Evolutionary conservation across 2,888 invertebrate genomes (phyloP), one percentile per base, ranked within the genome.

Genomic region (Galeruca laticollis): DNA sequence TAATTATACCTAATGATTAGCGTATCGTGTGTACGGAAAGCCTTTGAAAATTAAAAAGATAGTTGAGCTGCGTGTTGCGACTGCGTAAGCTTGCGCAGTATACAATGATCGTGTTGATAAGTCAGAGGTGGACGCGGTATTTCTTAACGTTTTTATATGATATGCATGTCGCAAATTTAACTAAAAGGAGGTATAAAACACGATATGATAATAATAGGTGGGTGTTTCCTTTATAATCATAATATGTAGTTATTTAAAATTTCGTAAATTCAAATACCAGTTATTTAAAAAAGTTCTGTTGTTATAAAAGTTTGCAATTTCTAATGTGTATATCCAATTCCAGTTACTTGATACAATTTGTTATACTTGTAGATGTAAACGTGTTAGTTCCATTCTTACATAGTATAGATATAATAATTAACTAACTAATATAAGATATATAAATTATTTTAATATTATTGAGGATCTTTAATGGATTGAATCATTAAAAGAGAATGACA

Each of bases 1-100:
- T 68, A 70, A 73, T 71, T 71, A 72, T 47, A 49, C 61, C 40
- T 63, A 68, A 72, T 70, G 67, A 69, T 71, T 67, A 69, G 57
- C 13, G 65, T 57, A 52, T 57, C 33, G 60, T 52, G 49, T 59
- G 64, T 35, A 56, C 54, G 57, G 49, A 68, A 40, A 59, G 47
- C 56, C 60, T 72, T 73, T 69, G 57, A 73, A 74, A 73, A 75
- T 74, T 74, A 70, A 73, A 75, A 75, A 72, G 70, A 66, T 70
- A 57, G 71, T 70, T n/a, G 69, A 47, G 66, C 52, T 37, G 37
- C 61, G 64, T 56, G 60, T 0, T 69, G 75, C 73, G 75, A 60
- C 66, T 73, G 74, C 73, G 72, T 72, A 69, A 64, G 68, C 73
- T 68, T 75, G 76, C 76, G 74, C 70, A 71, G 6, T 31, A 15